Evolutionary conservation across 1,140 invertebrate genomes (phyloP).

Genomic region (Aethina tumida): DNA sequence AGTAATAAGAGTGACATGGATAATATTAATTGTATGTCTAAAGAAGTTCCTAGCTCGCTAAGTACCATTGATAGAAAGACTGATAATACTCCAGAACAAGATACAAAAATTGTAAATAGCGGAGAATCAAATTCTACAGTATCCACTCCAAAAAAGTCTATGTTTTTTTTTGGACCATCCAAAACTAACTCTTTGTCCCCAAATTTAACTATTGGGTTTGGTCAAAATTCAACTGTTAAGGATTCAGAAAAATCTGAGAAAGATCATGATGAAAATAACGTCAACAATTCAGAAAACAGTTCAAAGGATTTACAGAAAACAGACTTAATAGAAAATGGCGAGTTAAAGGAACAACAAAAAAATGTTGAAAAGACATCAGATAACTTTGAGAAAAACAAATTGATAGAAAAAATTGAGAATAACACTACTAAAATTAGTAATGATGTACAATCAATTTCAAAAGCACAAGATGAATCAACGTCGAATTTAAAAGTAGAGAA

Average conservation of each 20-base stretch:
- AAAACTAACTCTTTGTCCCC: constrained; percentile 1
- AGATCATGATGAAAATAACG: constrained; percentile 1
- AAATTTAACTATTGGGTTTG: constrained; percentile 4
- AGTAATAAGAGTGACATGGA: neutral
- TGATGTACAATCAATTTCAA: no score
- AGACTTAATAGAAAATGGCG: neutral
- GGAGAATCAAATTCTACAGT: constrained; percentile 9
- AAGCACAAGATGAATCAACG: no score
- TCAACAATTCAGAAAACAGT: neutral
- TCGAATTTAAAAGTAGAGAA: no score
- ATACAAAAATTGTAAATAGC: constrained; percentile 1
- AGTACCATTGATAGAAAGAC: constrained; percentile 20
- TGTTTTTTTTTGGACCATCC: constrained; percentile 40
- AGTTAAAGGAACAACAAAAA: constrained; percentile 1
- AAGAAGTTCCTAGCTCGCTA: constrained; percentile 9
- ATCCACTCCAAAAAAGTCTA: constrained; percentile 35
- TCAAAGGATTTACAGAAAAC: constrained; percentile 4
- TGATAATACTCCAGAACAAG: constrained; percentile 14
- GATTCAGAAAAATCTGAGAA: neutral
- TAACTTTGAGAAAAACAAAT: no score
- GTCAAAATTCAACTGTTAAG: constrained; percentile 1
- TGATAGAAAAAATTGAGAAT: no score
- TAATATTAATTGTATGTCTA: neutral
- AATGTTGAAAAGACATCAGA: constrained; percentile 1
- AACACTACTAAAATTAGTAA: neutral